Base-by-base conservation (phyloP, 92 coral and sea anemone genomes). In the Porites divaricata region DNA sequence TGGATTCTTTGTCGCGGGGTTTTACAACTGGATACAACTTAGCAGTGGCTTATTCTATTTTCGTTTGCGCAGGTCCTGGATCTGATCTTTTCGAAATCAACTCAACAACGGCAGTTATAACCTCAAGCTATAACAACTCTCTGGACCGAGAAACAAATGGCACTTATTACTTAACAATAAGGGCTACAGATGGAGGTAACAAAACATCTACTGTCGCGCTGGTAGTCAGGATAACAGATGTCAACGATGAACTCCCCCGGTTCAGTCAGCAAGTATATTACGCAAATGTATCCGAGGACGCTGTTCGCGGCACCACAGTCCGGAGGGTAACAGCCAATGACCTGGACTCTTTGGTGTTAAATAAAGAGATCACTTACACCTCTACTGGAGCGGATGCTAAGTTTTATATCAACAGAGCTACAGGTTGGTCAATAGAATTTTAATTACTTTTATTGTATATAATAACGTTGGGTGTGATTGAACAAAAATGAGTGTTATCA, bases 301-400 rank as follows among this genome's bases (percentile, higher is more conserved):
- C 88, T n/a, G 63, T 67, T n/a, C 87, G 95, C 0, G 95, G 95
- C 0, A 77, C 88, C 1, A 77, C 63, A 0, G 89, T 94, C 72
- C 80, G 90, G 62, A 92, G 92, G 83, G 88, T 94, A 53, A 94
- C 98, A n/a, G 98, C 98, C 53, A 89, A 81, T 11, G 98, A 94
- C 80, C 81, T 82, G 9, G 98, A 94, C 70, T 72, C 69, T 8
- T 89, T 94, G 20, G 69, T 88, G n/a, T 67, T 89, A 68, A 94
- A 94, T 67, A 82, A 85, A 8, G 93, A 91, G 72, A 89, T 94
- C 26, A 83, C 90, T 2, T 94, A 94, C 72, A 88, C 98, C 14
- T 94, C 98, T 15, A 94, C 87, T 12, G 98, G 98, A 9, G 98
- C 98, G 1, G 95, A 94, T 86, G 95, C 93, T 6, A 94, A 94